Conservation (phyloP, 2,113 vertebrate species). For the Ranitomeya imitator region DNA sequence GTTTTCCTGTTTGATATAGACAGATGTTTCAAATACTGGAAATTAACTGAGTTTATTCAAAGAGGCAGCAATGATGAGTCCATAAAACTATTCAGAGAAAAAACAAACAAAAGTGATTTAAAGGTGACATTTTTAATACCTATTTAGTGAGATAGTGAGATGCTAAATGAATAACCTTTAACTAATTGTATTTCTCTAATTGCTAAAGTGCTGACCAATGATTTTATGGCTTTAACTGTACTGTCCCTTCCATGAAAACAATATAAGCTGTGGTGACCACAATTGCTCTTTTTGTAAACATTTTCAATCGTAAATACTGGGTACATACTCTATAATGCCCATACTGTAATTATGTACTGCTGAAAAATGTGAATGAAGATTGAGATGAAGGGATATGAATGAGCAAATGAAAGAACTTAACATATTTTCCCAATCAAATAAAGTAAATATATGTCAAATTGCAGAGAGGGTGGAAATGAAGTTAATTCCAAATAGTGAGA, state of each 20-base stretch:
- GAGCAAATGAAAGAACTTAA: not conserved
- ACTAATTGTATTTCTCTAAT: conserved; percentile 21
- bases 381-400: not conserved
- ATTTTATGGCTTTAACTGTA: not conserved
- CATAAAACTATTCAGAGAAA: not conserved
- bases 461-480: too few species aligned
- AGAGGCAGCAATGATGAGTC: not conserved
- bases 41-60: not conserved
- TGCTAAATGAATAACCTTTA: conserved; percentile 8
- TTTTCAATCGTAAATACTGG: not conserved
- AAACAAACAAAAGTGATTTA: conserved; percentile 38
- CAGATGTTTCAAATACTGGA: conserved; percentile 1
- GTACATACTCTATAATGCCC: not conserved
- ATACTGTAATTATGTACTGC: not conserved
- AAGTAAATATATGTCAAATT: too few species aligned
- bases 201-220: conserved; percentile 7
- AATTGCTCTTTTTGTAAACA: not conserved
- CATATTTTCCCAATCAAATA: too few species aligned
- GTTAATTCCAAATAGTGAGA: too few species aligned
- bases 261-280: not conserved
- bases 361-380: not conserved
- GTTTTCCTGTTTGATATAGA: conserved; percentile 2
- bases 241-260: not conserved
- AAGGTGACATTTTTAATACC: conserved; percentile 27
- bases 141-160: not conserved